Evolutionary conservation across 2,888 invertebrate species (phyloP), one percentile per base, ranked within the genome.

Genomic region (Choristoneura rosaceana): DNA sequence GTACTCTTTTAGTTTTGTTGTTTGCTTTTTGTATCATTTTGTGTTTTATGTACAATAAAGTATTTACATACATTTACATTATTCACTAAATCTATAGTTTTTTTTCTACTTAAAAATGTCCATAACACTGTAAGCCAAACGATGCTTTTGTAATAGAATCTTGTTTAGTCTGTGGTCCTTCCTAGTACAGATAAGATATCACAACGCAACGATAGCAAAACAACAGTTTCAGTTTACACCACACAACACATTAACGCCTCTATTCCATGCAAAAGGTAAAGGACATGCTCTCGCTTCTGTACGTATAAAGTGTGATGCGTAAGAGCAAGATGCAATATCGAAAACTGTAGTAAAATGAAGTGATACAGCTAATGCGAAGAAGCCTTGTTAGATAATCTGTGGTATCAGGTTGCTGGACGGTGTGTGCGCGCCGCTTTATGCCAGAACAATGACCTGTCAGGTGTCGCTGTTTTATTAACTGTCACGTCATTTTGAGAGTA

Each of bases 151-250:
- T 41, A 63, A 62, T n/a, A 67, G n/a, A 43, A 34, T 34, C n/a
- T 15, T 70, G 65, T 65, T 66, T 70, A 70, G 55, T 47, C 67
- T 63, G 34, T 58, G 55, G 15, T 17, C 33, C 34, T 71, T 71
- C 71, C 71, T 62, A 69, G 71, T 67, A 73, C 33, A 70, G 65
- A 67, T 66, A 71, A 52, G 65, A 67, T 66, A 69, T 38, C 41
- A 15, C 12, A 71, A 5, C 2, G 38, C 17, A 55, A 41, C 63
- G 45, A 60, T 65, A 65, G 45, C 55, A 52, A 47, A 43, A 66
- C 70, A 52, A 52, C 43, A 47, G 62, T 58, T 41, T 68, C 67
- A 34, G 61, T 34, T 71, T 71, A 71, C 67, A 61, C 8, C 50
- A 45, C 47, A 45, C 47, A 14, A 15, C 50, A 15, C 2, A 47